These are phyloP conservation scores for Apamea sordens DNA, from an alignment of 2,888 invertebrate genomes.

Conservation along the genomic window DNA sequence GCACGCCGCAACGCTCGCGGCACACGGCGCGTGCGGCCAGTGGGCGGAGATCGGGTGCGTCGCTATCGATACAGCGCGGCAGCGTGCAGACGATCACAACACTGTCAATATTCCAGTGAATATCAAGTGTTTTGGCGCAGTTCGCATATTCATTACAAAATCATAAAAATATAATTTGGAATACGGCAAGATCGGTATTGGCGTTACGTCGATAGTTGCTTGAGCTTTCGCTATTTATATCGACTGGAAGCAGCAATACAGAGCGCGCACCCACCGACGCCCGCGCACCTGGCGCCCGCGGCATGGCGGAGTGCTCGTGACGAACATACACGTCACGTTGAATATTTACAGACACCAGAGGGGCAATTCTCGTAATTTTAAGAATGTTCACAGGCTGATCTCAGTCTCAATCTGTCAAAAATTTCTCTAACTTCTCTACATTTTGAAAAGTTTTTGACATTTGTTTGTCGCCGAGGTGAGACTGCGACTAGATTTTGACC, in stretches of 20 bases:
- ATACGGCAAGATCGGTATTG: slow-evolving; percentile 66
- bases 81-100: slow-evolving; percentile 35
- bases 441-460: too few species aligned
- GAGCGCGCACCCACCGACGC: slow-evolving; percentile 2
- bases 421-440: too few species aligned
- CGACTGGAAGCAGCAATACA: slow-evolving; percentile 30
- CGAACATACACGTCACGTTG: background rate
- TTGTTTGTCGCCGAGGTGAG: too few species aligned
- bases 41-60: slow-evolving; percentile 8
- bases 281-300: background rate
- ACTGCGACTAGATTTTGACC: too few species aligned
- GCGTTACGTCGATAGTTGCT: slow-evolving; percentile 53
- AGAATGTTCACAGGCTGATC: too few species aligned
- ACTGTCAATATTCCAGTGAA: slow-evolving; percentile 54
- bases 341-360: slow-evolving; percentile 7
- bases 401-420: too few species aligned
- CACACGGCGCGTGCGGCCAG: background rate
- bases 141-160: slow-evolving; percentile 65
- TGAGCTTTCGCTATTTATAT: slow-evolving; percentile 67
- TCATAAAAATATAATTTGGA: slow-evolving; percentile 69
- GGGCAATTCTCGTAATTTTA: too few species aligned
- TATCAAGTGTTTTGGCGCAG: slow-evolving; percentile 56
- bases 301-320: background rate
- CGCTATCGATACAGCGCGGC: slow-evolving; percentile 12
- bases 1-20: too few species aligned